Conservation (phyloP, 2,113 vertebrate species). For the Nipponia nippon region DNA sequence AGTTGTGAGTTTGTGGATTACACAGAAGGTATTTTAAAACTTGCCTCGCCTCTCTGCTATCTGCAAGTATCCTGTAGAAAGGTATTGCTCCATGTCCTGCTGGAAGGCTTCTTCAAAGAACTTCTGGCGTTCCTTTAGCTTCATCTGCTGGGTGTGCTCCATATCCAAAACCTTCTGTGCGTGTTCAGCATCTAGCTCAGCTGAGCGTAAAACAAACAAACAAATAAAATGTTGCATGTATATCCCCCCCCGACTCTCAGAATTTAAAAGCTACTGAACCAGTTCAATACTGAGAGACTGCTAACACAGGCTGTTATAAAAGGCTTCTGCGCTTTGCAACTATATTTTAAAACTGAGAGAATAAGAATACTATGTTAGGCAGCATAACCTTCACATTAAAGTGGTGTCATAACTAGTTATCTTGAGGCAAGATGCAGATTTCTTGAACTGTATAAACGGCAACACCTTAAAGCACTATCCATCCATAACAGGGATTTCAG, state of each 20-base stretch:
- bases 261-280: background rate
- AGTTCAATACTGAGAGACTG: background rate
- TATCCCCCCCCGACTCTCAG: background rate
- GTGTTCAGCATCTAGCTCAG: slow-evolving; percentile 88
- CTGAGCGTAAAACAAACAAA: slow-evolving; percentile 65
- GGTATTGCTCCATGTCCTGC: slow-evolving; percentile 98
- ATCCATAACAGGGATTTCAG: background rate
- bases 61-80: slow-evolving; percentile 94
- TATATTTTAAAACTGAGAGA: background rate
- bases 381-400: background rate
- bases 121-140: slow-evolving; percentile 94
- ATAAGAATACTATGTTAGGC: background rate
- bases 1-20: background rate
- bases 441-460: background rate
- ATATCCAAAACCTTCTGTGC: slow-evolving; percentile 84
- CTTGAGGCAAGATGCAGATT: background rate
- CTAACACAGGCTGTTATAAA: background rate
- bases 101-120: slow-evolving; percentile 98
- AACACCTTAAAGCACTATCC: background rate
- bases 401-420: background rate
- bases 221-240: background rate
- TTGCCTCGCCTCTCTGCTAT: slow-evolving; percentile 92
- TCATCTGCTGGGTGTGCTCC: slow-evolving; percentile 86
- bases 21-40: background rate
- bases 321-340: background rate